Base-by-base conservation (phyloP, 2,888 invertebrate genomes). In the Ormyrus labotus region DNA sequence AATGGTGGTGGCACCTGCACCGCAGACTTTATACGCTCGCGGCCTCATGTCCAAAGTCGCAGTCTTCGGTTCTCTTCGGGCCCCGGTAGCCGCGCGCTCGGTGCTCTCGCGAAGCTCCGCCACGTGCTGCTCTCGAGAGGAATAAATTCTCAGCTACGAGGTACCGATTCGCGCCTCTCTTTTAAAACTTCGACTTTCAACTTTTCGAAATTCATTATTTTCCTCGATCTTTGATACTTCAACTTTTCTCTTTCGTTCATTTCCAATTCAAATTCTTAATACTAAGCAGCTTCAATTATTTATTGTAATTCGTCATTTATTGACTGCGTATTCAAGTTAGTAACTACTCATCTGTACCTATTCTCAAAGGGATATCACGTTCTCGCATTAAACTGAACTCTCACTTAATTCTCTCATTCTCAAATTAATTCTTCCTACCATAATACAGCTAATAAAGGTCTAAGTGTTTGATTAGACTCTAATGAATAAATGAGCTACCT, bases 21-120 rank as follows among this genome's bases (percentile, higher is more conserved):
- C 34, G 87, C 51, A 67, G 53, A 76, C 85, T 89, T 90, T 90
- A 89, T 90, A 89, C 87, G 87, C 82, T 85, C 85, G 19, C 65
- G 86, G 85, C 87, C 83, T 84, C 84, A 88, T 86, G 86, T 84
- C 86, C 85, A 83, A 85, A 86, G 86, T 85, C 85, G 87, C 91
- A 90, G 90, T 90, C 90, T 87, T 86, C 88, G 88, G 87, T 90
- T 90, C 90, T 90, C 90, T 0, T 87, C 90, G 86, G 88, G 67
- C 85, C 83, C 85, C 83, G 83, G 86, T 84, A 84, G 86, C 81
- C 73, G 57, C 63, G 19, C 19, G 19, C 73, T 68, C 61, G 65
- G 6, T 4, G 34, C 34, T 34, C 34, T 34, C 34, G 34, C 67
- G 34, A 65, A 48, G 47, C 50, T 34, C 10, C 47, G 53, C 68